These are phyloP conservation scores for Trissolcus basalis DNA, from an alignment of 1,140 invertebrate genomes.

Conservation along the genomic window DNA sequence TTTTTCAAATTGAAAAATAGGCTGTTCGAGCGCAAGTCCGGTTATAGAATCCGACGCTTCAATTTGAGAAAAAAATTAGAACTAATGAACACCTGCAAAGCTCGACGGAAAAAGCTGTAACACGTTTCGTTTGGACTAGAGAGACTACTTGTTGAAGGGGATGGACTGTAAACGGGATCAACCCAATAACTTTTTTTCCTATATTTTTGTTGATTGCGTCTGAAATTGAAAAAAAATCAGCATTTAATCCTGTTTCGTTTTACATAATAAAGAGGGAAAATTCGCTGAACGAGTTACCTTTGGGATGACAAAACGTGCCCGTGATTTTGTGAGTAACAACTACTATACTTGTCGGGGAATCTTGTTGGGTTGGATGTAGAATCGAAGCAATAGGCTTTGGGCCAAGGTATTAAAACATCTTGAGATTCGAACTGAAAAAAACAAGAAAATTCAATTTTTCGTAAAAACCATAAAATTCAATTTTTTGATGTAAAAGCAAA, in stretches of 20 bases:
- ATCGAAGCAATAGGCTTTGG: constrained; percentile 75
- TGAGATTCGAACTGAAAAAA: constrained; percentile 86
- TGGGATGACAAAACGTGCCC: constrained; percentile 62
- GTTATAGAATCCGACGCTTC: no score
- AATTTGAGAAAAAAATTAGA: no score
- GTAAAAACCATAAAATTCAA: no score
- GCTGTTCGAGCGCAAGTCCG: no score
- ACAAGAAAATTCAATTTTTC: background rate
- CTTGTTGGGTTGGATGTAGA: constrained; percentile 59
- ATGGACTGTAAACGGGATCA: constrained; percentile 78
- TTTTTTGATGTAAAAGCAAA: no score
- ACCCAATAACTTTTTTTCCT: constrained; percentile 79
- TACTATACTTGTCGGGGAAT: constrained; percentile 55
- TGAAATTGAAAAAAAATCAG: constrained; percentile 52
- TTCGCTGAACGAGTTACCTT: constrained; percentile 30
- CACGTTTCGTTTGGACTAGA: constrained; percentile 95
- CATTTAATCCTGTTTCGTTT: background rate
- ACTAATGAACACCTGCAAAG: constrained; percentile 80
- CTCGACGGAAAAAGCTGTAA: constrained; percentile 93
- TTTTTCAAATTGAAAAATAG: no score
- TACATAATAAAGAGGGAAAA: background rate
- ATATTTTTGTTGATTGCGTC: constrained; percentile 69
- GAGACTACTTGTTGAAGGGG: constrained; percentile 88
- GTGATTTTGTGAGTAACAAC: constrained; percentile 49
- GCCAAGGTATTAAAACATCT: constrained; percentile 97